Evolutionary conservation across 37 sponge, comb jelly and placozoan species (phyloP).

Genomic region (Hexactinellida sp.): DNA sequence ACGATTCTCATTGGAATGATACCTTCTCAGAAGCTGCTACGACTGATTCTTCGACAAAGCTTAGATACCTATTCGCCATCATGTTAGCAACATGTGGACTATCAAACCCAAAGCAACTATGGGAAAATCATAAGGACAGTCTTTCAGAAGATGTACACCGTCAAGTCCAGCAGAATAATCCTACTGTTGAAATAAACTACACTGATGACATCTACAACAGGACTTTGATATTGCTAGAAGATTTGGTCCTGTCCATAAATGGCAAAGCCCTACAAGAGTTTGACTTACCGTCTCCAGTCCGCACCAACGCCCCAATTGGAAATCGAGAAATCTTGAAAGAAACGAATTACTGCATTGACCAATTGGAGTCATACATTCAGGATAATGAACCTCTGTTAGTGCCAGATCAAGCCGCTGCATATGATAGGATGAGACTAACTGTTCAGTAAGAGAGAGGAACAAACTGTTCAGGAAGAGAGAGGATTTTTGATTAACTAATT

Average conservation of each 20-base stretch:
- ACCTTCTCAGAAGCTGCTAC: slow-evolving; percentile 28
- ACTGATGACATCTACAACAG: slow-evolving; percentile 22
- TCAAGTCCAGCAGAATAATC: not conserved
- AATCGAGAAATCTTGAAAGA: not conserved
- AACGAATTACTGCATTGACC: not conserved
- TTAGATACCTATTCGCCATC: slow-evolving; percentile 29
- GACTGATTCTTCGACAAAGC: not conserved
- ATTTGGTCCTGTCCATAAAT: slow-evolving; percentile 21
- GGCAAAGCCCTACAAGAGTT: not conserved
- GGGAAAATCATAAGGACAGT: slow-evolving; percentile 10
- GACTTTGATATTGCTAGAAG: not conserved
- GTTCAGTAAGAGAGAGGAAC: not conserved
- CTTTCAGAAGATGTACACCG: slow-evolving; percentile 28
- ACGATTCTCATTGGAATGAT: slow-evolving; percentile 26
- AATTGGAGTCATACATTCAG: not conserved
- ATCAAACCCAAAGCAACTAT: slow-evolving; percentile 15
- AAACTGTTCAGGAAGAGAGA: no score
- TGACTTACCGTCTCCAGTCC: slow-evolving; percentile 21
- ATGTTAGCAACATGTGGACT: slow-evolving; percentile 16
- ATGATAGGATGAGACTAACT: not conserved
- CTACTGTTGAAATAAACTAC: not conserved
- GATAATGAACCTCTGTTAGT: slow-evolving; percentile 14
- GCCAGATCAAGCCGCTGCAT: slow-evolving; percentile 13
- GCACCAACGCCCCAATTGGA: not conserved
- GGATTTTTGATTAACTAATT: no score